Evolutionary conservation across 2,888 invertebrate genomes (phyloP).

Genomic region (Acronicta leporina): DNA sequence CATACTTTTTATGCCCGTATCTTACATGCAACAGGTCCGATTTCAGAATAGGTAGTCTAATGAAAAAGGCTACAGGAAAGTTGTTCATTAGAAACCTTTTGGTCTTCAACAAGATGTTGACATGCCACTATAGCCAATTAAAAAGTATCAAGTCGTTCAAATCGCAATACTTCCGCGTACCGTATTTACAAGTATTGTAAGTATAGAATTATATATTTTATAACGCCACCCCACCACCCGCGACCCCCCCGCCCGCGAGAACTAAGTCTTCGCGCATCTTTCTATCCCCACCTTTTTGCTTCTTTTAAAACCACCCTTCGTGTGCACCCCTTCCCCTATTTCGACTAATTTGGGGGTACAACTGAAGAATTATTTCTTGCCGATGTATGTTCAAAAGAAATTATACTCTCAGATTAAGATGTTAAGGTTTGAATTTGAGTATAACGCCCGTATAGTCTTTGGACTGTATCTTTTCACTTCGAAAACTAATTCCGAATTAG

Average conservation of each 20-base stretch:
- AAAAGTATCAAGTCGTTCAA: conserved; percentile 69
- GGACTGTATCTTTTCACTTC: conserved; percentile 89
- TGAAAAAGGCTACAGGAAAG: not conserved
- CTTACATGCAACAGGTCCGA: not conserved
- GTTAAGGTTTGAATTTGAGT: conserved; percentile 66
- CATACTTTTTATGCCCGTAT: too few species aligned
- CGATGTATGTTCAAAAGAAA: conserved; percentile 65
- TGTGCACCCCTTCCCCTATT: conserved; percentile 88
- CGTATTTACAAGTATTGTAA: conserved; percentile 90
- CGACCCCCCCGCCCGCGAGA: conserved; percentile 79
- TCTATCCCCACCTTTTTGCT: conserved; percentile 89
- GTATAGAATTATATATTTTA: conserved; percentile 90
- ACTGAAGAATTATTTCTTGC: conserved; percentile 89
- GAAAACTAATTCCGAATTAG: conserved; percentile 89
- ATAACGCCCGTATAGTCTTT: conserved; percentile 78
- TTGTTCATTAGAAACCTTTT: not conserved
- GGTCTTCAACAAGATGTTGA: not conserved
- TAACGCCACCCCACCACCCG: conserved; percentile 77
- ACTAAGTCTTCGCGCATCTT: conserved; percentile 90
- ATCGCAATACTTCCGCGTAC: conserved; percentile 83
- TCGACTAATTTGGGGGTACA: conserved; percentile 89
- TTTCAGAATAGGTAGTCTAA: not conserved
- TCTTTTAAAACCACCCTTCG: conserved; percentile 89
- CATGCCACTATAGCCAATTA: conserved; percentile 35
- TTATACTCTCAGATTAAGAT: conserved; percentile 59